Evolutionary conservation across 2,113 vertebrate species (phyloP).

Genomic region (Phalacrocorax brasilianus): DNA sequence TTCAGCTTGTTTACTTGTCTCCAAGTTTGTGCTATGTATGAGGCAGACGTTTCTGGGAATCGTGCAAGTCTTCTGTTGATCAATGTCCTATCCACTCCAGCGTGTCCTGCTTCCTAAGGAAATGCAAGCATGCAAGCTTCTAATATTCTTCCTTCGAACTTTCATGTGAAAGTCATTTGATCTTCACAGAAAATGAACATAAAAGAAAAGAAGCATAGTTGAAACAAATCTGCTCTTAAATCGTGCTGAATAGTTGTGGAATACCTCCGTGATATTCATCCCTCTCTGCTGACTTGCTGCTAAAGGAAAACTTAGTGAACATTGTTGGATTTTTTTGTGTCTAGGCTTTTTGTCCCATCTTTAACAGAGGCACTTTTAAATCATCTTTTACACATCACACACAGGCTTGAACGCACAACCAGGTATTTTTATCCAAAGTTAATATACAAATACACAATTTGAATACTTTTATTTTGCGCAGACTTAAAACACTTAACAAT

Average conservation of each 20-base stretch:
- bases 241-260: neutral
- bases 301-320: neutral
- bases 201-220: neutral
- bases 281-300: neutral
- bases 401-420: rapidly evolving
- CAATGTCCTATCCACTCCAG: neutral
- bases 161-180: neutral
- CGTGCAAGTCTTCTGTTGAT: neutral
- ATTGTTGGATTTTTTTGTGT: neutral
- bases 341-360: neutral
- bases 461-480: neutral
- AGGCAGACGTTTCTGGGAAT: neutral
- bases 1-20: neutral
- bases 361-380: neutral
- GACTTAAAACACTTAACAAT: neutral
- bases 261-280: neutral
- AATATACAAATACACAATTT: neutral
- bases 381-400: neutral
- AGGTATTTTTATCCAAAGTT: neutral
- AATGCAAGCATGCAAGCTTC: neutral
- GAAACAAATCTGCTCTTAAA: neutral
- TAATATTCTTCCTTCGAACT: neutral
- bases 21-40: neutral
- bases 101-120: neutral
- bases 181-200: neutral